Base-by-base conservation (phyloP, 1,140 invertebrate genomes). In the Polypedilum pembai region DNA sequence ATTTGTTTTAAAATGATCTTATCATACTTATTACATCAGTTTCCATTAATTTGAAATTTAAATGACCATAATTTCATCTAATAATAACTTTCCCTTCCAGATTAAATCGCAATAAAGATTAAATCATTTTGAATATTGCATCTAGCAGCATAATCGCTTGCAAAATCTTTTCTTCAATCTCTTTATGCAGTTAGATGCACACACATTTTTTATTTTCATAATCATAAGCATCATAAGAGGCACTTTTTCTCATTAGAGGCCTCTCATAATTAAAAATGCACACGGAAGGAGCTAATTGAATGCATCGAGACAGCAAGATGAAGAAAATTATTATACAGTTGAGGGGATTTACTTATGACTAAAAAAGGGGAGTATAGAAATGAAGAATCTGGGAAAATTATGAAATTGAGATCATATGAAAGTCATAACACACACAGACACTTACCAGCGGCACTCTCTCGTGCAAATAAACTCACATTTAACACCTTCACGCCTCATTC, bases 401-500 rank as follows among this genome's bases (percentile, higher is more conserved):
- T 15, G 45, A 56, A 56, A 56, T 33, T 56, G 45, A 56, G 45
- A 56, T 56, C 45, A 56, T 12, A 56, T 56, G 45, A 15, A 56
- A 56, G 45, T 56, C 45, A 56, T 56, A 56, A 56, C 12, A 56
- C 12, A 56, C n/a, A 56, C 24, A 33, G 24, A 3, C 24, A 33
- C 24, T 33, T 5, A 33, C 24, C 24, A 33, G 5, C 24, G 24
- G 8, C 45, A 56, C 12, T 56, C 12, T 56, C 45, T n/a, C 12
- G n/a, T 56, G 45, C 45, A 56, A 56, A 12, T 56, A n/a, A 56
- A 56, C n/a, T 56, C 45, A 56, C 45, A 56, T 56, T 56, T 56
- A 56, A 56, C 45, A 56, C 45, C 45, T 56, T 56, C 45, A 56
- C 45, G 45, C 45, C 45, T 56, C 45, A 56, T 56, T 15, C 45